Evolutionary conservation across 2,888 invertebrate species (phyloP).

Genomic region (Urechis unicinctus): DNA sequence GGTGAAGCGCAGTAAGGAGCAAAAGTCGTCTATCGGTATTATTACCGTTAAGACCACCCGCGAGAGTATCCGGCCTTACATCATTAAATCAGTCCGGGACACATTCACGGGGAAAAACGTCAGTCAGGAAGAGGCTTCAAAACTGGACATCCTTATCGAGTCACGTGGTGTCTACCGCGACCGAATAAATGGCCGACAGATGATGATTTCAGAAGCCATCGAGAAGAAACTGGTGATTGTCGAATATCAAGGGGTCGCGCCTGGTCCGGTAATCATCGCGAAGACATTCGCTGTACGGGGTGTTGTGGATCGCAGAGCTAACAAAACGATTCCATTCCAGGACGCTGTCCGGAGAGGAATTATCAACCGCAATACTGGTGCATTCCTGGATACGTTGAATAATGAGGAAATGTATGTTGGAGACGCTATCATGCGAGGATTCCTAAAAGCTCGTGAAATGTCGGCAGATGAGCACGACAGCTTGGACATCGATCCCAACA

Average conservation of each 20-base stretch:
- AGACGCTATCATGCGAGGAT: conserved; percentile 46
- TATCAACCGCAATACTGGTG: conserved; percentile 35
- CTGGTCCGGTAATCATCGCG: conserved; percentile 27
- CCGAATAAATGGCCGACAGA: conserved; percentile 69
- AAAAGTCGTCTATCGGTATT: conserved; percentile 41
- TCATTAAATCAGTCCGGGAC: conserved; percentile 7
- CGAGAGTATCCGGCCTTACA: conserved; percentile 21
- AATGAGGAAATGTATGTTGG: conserved; percentile 34
- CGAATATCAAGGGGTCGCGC: conserved; percentile 7
- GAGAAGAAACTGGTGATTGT: conserved; percentile 64
- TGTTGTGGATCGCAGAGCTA: conserved; percentile 35
- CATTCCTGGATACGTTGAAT: conserved; percentile 40
- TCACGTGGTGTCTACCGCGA: conserved; percentile 56
- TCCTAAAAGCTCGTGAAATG: conserved; percentile 42
- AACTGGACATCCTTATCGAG: conserved; percentile 81
- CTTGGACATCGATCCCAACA: conserved; percentile 43
- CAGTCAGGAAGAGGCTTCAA: conserved; percentile 68
- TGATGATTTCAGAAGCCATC: conserved; percentile 77
- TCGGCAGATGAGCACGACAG: conserved; percentile 34
- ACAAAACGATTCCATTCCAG: conserved; percentile 22
- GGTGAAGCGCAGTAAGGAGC: conserved; percentile 28
- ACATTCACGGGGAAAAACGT: conserved; percentile 11
- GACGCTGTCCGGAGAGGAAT: conserved; percentile 26
- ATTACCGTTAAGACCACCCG: conserved; percentile 42
- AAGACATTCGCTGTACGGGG: conserved; percentile 45